Conservation (phyloP, 2,888 invertebrate species). For the Siphlonurus alternatus region DNA sequence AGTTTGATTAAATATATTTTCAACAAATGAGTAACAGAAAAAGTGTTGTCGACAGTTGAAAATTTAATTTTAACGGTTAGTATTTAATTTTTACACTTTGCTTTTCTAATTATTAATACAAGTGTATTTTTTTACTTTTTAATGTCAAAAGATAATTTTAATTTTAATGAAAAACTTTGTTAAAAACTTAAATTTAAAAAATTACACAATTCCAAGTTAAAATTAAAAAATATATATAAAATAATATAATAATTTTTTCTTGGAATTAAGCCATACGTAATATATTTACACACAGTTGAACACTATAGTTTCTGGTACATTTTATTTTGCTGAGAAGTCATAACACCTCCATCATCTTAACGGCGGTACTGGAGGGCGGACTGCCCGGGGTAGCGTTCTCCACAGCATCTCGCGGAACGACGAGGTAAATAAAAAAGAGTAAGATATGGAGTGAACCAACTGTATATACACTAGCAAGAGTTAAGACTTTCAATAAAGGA, state of each 20-base stretch:
- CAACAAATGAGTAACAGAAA: too few relatives aligned
- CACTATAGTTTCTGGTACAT: neutral
- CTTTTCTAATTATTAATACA: too few relatives aligned
- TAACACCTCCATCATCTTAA: neutral
- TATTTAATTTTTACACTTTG: too few relatives aligned
- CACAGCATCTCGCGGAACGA: neutral
- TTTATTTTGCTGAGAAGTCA: neutral
- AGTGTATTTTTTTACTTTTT: too few relatives aligned
- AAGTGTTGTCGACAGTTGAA: too few relatives aligned
- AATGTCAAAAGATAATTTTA: too few relatives aligned
- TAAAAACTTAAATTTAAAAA: too few relatives aligned
- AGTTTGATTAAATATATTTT: too few relatives aligned
- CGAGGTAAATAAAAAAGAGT: conserved; percentile 5
- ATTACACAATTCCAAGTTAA: too few relatives aligned
- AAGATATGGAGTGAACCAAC: conserved; percentile 6
- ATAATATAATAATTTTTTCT: neutral
- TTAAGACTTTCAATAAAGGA: neutral
- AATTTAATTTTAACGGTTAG: too few relatives aligned
- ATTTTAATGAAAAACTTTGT: too few relatives aligned
- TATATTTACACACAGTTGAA: neutral
- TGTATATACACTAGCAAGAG: conserved; percentile 6
- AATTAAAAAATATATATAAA: too few relatives aligned
- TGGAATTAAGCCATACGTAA: neutral
- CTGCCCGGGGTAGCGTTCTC: neutral
- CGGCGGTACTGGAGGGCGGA: neutral